A percentile compares a stretch with the other conserved stretches of the same genome.
Conservation (phyloP, 2,888 invertebrate species). For the Catotricha subobsoleta region DNA sequence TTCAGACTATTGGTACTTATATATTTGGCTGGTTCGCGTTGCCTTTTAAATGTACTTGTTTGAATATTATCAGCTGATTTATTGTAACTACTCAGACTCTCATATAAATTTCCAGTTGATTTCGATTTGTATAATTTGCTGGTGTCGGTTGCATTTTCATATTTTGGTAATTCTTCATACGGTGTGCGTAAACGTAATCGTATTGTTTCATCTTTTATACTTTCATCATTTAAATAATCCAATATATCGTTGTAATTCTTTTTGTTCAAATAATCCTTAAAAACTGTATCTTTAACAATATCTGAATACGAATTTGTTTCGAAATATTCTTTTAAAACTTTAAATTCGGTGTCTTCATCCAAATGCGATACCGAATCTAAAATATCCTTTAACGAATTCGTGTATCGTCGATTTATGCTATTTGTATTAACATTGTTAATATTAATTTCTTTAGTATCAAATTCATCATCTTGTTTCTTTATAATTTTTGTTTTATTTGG, state of each 20-base stretch:
- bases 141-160: slow-evolving; percentile 4
- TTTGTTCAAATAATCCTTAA: slow-evolving; percentile 24
- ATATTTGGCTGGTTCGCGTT: background rate
- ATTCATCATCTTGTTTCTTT: slow-evolving; percentile 9
- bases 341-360: slow-evolving; percentile 26
- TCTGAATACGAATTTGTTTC: slow-evolving; percentile 28
- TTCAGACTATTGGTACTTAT: slow-evolving; percentile 3
- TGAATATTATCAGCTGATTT: slow-evolving; percentile 1
- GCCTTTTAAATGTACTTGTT: slow-evolving; percentile 1
- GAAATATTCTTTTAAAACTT: slow-evolving; percentile 25
- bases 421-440: background rate
- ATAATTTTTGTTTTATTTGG: background rate
- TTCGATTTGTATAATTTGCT: slow-evolving; percentile 1
- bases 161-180: background rate
- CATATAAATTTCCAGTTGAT: slow-evolving; percentile 7
- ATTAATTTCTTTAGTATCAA: slow-evolving; percentile 12
- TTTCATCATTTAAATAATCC: slow-evolving; percentile 21
- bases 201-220: background rate
- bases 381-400: slow-evolving; percentile 6
- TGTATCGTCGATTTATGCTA: background rate
- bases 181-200: background rate
- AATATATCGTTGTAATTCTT: slow-evolving; percentile 27
- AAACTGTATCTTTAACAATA: slow-evolving; percentile 25
- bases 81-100: slow-evolving; percentile 3
- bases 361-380: slow-evolving; percentile 20